phyloP scores from a whole-genome alignment of 2,888 invertebrate genomes.

The Amaurobius ferox region DNA sequence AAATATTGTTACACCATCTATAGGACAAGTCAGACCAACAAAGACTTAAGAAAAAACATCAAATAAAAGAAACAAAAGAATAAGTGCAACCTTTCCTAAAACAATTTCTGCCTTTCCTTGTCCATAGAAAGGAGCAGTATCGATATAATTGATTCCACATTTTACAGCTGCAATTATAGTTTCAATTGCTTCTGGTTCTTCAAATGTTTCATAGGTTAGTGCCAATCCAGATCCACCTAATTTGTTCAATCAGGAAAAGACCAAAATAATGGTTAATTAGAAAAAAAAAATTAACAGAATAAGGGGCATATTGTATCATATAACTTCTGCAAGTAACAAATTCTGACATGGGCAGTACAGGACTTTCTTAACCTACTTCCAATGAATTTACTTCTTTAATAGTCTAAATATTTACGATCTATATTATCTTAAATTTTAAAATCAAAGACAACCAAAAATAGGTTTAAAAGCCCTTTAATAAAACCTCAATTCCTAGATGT shows the following conservation, averaged over 20 bases:
- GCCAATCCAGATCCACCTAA: slow-evolving; percentile 52
- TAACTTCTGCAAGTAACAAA: not conserved
- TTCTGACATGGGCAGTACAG: too few species aligned
- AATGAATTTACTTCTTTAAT: too few species aligned
- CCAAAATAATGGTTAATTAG: not conserved
- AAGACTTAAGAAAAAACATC: too few species aligned
- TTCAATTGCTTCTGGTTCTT: slow-evolving; percentile 83
- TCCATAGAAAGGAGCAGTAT: slow-evolving; percentile 95
- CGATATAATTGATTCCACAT: slow-evolving; percentile 92
- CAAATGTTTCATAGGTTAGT: slow-evolving; percentile 73
- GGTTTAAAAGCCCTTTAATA: too few species aligned
- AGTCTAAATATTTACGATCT: too few species aligned
- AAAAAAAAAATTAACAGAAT: not conserved
- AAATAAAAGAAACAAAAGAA: too few species aligned
- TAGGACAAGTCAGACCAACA: too few species aligned
- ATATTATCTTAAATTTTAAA: too few species aligned
- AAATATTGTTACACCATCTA: too few species aligned
- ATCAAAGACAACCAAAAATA: too few species aligned
- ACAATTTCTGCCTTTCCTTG: slow-evolving; percentile 86
- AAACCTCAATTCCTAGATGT: too few species aligned
- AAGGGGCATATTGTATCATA: not conserved
- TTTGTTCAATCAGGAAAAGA: not conserved
- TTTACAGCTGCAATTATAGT: slow-evolving; percentile 85
- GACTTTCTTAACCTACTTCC: too few species aligned
- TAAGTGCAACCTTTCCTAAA: slow-evolving; percentile 86